These are phyloP conservation scores for Caenorhabditis uteleia DNA, from an alignment of 2,888 invertebrate species.

Conservation along the genomic window DNA sequence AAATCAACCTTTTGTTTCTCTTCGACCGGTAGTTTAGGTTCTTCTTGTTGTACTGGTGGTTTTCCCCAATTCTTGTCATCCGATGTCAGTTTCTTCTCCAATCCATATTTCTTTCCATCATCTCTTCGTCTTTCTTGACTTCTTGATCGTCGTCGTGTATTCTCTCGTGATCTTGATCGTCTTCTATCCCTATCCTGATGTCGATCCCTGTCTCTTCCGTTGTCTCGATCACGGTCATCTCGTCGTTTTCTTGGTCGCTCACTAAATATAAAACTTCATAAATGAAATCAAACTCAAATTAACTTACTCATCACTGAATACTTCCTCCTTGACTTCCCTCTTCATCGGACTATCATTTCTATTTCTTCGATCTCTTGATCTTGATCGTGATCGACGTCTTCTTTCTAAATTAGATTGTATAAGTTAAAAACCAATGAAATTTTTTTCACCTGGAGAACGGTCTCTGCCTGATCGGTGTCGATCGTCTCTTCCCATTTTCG, in stretches of 20 bases:
- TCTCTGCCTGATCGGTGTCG: constrained; percentile 1
- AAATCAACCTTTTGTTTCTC: constrained; percentile 76
- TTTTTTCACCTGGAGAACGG: constrained; percentile 7
- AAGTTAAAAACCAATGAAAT: neutral
- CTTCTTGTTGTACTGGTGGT: neutral
- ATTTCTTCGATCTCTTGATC: neutral
- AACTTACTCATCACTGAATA: constrained; percentile 18
- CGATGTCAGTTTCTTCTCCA: constrained; percentile 13
- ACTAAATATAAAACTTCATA: neutral
- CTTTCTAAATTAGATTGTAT: constrained; percentile 9
- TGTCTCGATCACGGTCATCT: neutral
- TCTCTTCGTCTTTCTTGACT: constrained; percentile 9
- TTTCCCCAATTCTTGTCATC: constrained; percentile 9
- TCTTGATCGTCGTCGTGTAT: constrained; percentile 3
- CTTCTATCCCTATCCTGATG: constrained; percentile 1
- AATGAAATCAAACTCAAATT: neutral
- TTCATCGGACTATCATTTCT: constrained; percentile 1
- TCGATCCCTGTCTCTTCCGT: neutral
- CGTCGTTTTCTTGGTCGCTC: constrained; percentile 9
- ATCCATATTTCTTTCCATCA: constrained; percentile 28
- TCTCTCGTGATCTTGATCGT: constrained; percentile 2
- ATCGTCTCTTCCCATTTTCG: constrained; percentile 18
- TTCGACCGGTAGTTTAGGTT: constrained; percentile 7
- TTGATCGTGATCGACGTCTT: constrained; percentile 21
- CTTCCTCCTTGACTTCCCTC: constrained; percentile 22